A percentile compares a stretch with the other conserved stretches of the same genome.
phyloP scores from a whole-genome alignment of 2,113 vertebrate genomes.

The Mesembrinibis cayennensis region DNA sequence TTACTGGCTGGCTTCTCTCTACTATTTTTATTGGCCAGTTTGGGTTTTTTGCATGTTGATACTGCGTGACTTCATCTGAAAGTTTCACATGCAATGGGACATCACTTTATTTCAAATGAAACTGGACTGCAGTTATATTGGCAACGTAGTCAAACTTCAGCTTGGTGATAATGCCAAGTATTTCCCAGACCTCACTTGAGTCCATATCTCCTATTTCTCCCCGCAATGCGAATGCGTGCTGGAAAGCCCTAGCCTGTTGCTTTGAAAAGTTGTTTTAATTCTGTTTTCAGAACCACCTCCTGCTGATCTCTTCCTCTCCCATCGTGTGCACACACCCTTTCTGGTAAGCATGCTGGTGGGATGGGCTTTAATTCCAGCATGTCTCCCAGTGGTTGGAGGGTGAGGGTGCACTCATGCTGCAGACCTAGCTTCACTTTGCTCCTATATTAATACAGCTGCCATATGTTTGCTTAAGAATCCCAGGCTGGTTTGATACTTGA shows the following conservation, averaged over 20 bases:
- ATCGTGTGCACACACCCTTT: accelerated
- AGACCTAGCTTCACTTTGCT: not conserved
- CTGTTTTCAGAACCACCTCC: not conserved
- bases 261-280: not conserved
- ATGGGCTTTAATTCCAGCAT: not conserved
- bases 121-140: not conserved
- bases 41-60: not conserved
- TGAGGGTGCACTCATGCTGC: not conserved
- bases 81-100: not conserved
- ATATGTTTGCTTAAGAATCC: not conserved
- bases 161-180: not conserved
- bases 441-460: not conserved
- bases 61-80: conserved; percentile 32
- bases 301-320: not conserved
- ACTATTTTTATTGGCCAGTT: not conserved
- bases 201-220: not conserved
- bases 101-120: conserved; percentile 10
- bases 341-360: not conserved
- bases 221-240: accelerated
- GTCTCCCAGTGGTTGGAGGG: not conserved
- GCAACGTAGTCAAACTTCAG: not conserved
- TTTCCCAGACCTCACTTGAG: not conserved
- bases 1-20: not conserved
- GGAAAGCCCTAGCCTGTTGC: not conserved
- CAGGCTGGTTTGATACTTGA: not conserved